Evolutionary conservation across 2,888 invertebrate species (phyloP).

Genomic region (Geophilus truncorum): DNA sequence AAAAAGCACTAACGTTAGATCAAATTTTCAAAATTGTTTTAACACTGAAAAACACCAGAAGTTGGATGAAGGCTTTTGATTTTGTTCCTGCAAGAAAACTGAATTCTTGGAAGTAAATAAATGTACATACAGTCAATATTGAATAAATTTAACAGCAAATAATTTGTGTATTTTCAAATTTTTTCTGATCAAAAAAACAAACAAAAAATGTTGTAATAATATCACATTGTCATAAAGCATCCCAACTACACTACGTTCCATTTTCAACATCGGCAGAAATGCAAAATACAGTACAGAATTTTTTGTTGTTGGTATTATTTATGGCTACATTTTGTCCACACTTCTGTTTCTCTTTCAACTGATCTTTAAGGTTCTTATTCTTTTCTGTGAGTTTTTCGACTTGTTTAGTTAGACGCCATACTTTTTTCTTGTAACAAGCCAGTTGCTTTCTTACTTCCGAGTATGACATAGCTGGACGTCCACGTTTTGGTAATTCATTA

Average conservation of each 20-base stretch:
- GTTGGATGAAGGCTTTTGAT: slow-evolving; percentile 67
- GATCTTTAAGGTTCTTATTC: background rate
- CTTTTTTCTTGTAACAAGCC: background rate
- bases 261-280: slow-evolving; percentile 3
- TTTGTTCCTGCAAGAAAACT: slow-evolving; percentile 59
- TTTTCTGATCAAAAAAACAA: no score
- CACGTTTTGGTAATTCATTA: background rate
- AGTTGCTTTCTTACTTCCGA: background rate
- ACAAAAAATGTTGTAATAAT: no score
- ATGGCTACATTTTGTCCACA: background rate
- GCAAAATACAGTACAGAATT: background rate
- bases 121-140: background rate
- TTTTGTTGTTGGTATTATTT: background rate
- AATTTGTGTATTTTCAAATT: no score
- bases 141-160: background rate
- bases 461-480: background rate
- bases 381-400: background rate
- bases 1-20: slow-evolving; percentile 75
- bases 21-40: slow-evolving; percentile 61
- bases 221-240: no score
- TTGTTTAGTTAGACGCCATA: background rate
- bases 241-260: no score
- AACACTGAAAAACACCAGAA: slow-evolving; percentile 59
- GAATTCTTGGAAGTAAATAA: background rate
- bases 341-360: background rate